These are phyloP conservation scores for Accipiter cooperii DNA, from an alignment of 2,113 vertebrate species.

Conservation along the genomic window DNA sequence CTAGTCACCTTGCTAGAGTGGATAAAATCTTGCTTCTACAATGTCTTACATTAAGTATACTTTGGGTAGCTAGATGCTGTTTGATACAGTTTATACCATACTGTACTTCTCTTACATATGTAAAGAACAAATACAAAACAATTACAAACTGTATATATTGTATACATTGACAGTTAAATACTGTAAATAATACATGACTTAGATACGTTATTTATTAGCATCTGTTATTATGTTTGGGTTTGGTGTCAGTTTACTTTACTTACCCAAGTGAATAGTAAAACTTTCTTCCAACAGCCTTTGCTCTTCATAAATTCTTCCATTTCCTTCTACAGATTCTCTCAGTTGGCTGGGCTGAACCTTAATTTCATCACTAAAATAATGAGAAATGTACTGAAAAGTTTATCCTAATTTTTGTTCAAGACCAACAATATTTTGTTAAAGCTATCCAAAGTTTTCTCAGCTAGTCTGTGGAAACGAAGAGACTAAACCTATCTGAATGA, in stretches of 20 bases:
- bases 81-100: not conserved
- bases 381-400: not conserved
- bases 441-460: not conserved
- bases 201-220: not conserved
- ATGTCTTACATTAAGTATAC: not conserved
- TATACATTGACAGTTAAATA: not conserved
- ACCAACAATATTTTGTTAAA: not conserved
- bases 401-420: not conserved
- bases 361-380: constrained; percentile 87
- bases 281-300: constrained; percentile 94
- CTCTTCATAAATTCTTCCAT: constrained; percentile 87
- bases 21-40: not conserved
- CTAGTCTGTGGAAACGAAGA: not conserved
- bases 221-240: not conserved
- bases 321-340: constrained; percentile 79
- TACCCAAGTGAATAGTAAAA: constrained; percentile 97
- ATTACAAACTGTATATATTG: not conserved
- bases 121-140: not conserved
- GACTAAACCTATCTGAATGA: not conserved
- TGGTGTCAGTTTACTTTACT: not conserved
- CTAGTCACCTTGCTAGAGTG: not conserved
- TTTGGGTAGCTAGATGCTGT: not conserved
- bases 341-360: constrained; percentile 89
- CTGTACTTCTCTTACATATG: not conserved
- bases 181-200: not conserved